phyloP scores from a whole-genome alignment of 2,888 invertebrate genomes.

The Agonopterix heracliana region DNA sequence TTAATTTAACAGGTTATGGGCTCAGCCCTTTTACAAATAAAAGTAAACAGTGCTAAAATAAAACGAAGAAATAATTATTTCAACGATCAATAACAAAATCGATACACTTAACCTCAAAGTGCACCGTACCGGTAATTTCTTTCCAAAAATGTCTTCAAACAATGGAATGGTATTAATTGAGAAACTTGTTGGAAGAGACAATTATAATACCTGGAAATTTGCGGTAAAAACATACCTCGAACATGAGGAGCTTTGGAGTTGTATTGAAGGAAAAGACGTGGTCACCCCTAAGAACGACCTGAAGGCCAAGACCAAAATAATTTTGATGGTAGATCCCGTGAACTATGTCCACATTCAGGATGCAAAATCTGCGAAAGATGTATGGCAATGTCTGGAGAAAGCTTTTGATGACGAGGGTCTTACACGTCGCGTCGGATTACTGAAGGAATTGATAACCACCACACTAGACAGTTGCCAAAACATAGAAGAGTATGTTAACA shows the following conservation, averaged over 20 bases:
- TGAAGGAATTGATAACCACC: slow-evolving; percentile 17
- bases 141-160: not conserved
- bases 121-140: not conserved
- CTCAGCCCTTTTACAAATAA: slow-evolving; percentile 1
- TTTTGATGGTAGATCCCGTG: slow-evolving; percentile 13
- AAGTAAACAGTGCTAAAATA: slow-evolving; percentile 15
- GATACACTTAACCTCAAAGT: not conserved
- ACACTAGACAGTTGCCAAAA: slow-evolving; percentile 10
- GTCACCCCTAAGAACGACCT: not conserved
- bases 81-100: not conserved
- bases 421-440: slow-evolving; percentile 1
- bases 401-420: slow-evolving; percentile 20
- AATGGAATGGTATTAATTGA: slow-evolving; percentile 8
- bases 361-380: slow-evolving; percentile 12
- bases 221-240: slow-evolving; percentile 16
- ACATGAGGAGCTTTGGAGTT: slow-evolving; percentile 19
- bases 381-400: slow-evolving; percentile 11
- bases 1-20: not conserved
- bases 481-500: slow-evolving; percentile 18
- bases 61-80: not conserved
- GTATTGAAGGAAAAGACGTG: not conserved
- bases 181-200: slow-evolving; percentile 16
- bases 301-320: slow-evolving; percentile 13
- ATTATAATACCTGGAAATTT: slow-evolving; percentile 19
- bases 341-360: slow-evolving; percentile 17